Evolutionary conservation across 2,113 vertebrate genomes (phyloP), one percentile per base, ranked within the genome.

Genomic region (Dryoscopus gambensis): DNA sequence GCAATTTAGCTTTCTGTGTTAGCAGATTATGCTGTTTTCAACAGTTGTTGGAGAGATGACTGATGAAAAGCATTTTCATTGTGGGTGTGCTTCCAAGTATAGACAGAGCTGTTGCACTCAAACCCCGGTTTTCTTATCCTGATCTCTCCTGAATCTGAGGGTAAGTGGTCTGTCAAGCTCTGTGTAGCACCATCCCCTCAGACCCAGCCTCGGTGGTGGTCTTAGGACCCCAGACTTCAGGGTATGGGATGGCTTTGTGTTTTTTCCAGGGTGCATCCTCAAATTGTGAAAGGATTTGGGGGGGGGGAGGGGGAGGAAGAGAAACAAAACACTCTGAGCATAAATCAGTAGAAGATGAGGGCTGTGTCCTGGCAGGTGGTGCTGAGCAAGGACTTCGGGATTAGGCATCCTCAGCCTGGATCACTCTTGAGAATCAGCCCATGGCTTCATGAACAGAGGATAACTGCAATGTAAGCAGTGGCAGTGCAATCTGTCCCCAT

Each of bases 1-100:
- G 83, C 88, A 95, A 92, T 97, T 96, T 96, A 96, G 88, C 53
- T 81, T 90, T 90, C 92, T 92, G 40, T 96, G 95, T 97, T 97
- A 94, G 83, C 93, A 88, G 92, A 91, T 94, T 94, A 90, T 90
- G 85, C 31, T 70, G 60, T 92, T 97, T 95, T 97, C 96, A 97
- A 93, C 93, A 96, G 93, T 84, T 95, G 71, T 59, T 94, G 82
- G 68, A 77, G 73, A 86, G 53, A 96, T 93, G 90, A 92, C 62
- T 94, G 94, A 96, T 93, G 88, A 83, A 89, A 94, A 93, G 57
- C 73, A 39, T 89, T 89, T 89, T 60, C 83, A 68, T 59, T 75
- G 86, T 81, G 91, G 46, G 56, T 93, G 53, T 88, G 20, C 89
- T 89, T 92, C 93, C 79, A 93, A 91, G 64, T 21, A 47, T 11